These are phyloP conservation scores for Varecia variegata DNA, from an alignment of 2,797 vertebrate species.

Conservation along the genomic window DNA sequence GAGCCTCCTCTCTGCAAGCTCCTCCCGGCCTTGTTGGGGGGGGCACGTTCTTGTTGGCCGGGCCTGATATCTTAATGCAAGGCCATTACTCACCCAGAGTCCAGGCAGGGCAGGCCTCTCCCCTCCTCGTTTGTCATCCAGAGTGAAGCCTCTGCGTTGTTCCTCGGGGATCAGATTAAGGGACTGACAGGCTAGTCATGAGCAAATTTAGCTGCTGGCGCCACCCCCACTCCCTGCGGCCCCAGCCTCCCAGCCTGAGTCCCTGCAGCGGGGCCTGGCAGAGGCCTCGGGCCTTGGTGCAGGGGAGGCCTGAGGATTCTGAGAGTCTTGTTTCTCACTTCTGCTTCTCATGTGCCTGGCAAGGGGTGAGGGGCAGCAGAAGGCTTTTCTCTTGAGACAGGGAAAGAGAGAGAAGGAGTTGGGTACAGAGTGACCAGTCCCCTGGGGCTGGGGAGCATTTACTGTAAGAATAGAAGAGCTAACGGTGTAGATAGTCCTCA, in stretches of 20 bases:
- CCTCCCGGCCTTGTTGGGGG: neutral
- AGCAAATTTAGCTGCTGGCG: conserved; percentile 41
- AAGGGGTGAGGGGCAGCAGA: neutral
- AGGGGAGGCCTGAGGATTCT: neutral
- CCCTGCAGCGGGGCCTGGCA: neutral
- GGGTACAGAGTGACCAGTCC: neutral
- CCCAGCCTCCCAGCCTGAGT: neutral
- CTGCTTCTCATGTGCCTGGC: neutral
- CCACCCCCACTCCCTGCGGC: neutral
- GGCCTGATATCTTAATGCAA: conserved; percentile 85
- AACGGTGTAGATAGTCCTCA: neutral
- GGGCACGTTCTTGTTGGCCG: conserved; percentile 61
- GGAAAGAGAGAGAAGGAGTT: neutral
- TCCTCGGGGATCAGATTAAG: conserved; percentile 68
- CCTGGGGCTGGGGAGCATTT: neutral
- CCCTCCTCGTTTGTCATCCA: conserved; percentile 71
- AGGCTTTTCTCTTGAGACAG: neutral
- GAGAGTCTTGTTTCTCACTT: neutral
- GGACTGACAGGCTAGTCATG: conserved; percentile 50
- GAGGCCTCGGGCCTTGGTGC: neutral
- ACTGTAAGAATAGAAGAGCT: neutral
- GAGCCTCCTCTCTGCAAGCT: neutral
- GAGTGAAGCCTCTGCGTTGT: conserved; percentile 39
- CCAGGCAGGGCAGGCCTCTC: conserved; percentile 56
- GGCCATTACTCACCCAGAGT: conserved; percentile 80